Conservation (phyloP, 1,140 invertebrate species). For the Drosophila burlai region DNA sequence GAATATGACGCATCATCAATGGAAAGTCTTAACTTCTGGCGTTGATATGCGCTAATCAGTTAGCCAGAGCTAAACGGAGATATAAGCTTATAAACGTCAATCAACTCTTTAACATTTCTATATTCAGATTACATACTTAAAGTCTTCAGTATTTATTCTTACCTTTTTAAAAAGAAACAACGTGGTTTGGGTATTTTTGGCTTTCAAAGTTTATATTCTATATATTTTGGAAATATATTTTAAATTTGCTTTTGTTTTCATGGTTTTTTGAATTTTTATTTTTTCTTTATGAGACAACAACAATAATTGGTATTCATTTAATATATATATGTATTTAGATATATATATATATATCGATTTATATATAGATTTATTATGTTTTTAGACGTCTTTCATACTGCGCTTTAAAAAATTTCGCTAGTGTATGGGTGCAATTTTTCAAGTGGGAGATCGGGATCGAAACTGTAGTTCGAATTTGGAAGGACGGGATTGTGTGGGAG, state of each 20-base stretch:
- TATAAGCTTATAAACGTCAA: neutral
- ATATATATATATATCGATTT: constrained; percentile 36
- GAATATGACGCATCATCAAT: constrained; percentile 4
- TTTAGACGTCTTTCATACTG: constrained; percentile 50
- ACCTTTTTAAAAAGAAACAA: constrained; percentile 11
- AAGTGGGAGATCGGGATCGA: constrained; percentile 14
- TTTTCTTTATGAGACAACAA: constrained; percentile 76
- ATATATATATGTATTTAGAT: constrained; percentile 71
- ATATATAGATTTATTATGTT: constrained; percentile 68
- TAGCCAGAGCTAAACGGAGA: neutral
- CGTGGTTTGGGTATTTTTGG: constrained; percentile 35
- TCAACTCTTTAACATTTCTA: neutral
- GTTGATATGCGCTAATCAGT: constrained; percentile 6
- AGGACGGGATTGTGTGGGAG: neutral
- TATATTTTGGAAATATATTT: constrained; percentile 67
- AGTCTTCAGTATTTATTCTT: neutral
- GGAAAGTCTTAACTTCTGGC: neutral
- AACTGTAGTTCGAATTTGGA: constrained; percentile 2
- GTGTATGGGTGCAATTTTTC: constrained; percentile 66
- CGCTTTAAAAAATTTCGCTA: constrained; percentile 76
- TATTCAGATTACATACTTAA: neutral
- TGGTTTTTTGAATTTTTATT: constrained; percentile 37
- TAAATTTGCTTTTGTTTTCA: constrained; percentile 47
- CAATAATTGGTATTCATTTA: constrained; percentile 82
- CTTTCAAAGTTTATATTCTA: constrained; percentile 81